A percentile compares a stretch with the other conserved stretches of the same genome.
These are phyloP conservation scores for Ptychobarbus kaznakovi DNA, from an alignment of 2,797 vertebrate genomes.

Conservation along the genomic window DNA sequence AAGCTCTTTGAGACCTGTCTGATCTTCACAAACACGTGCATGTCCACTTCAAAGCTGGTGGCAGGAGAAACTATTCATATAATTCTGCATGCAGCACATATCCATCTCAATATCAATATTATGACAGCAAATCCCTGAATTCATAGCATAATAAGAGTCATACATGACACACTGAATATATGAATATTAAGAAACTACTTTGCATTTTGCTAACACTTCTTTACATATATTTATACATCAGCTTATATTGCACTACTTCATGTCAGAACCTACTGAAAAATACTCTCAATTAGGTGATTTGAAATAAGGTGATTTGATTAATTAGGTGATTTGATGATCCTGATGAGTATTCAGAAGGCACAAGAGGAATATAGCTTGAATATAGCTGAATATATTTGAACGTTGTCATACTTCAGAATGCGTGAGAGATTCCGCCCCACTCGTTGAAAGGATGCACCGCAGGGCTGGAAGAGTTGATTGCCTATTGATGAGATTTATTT, in stretches of 20 bases:
- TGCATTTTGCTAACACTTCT: neutral
- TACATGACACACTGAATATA: neutral
- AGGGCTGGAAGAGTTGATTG: neutral
- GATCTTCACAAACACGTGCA: slow-evolving; percentile 40
- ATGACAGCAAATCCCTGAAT: neutral
- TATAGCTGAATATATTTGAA: neutral
- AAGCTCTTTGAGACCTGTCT: slow-evolving; percentile 43
- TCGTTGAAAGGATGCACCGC: neutral
- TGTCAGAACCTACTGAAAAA: neutral
- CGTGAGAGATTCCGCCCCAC: neutral
- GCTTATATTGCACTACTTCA: neutral
- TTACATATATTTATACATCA: neutral
- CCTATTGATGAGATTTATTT: slow-evolving; percentile 3
- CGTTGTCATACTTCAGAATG: neutral
- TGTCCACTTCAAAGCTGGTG: slow-evolving; percentile 47
- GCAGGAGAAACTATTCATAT: neutral
- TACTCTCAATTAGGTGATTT: neutral
- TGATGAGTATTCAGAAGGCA: neutral
- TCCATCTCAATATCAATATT: neutral
- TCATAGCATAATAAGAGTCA: neutral
- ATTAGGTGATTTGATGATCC: neutral
- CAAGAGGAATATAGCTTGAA: neutral
- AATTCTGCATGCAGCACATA: neutral
- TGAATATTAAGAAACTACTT: neutral
- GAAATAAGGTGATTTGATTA: neutral